These are phyloP conservation scores for Pseudococcus jackbeardsleyi DNA, from an alignment of 2,888 invertebrate species.

Conservation along the genomic window DNA sequence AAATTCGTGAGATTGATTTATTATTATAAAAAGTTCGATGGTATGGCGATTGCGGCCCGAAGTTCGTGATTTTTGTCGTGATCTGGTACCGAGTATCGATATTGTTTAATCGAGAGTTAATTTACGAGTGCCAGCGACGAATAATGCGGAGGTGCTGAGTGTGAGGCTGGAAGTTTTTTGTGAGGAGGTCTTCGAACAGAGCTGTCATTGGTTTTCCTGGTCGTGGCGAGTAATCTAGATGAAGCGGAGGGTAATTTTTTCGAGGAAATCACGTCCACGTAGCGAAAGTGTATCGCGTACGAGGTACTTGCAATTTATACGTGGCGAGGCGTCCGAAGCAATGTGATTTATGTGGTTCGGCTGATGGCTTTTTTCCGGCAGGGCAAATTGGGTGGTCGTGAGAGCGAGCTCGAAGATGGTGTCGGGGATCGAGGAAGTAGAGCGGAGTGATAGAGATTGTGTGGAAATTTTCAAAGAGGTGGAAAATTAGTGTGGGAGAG, in stretches of 20 bases:
- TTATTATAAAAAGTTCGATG: neutral
- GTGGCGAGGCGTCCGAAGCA: neutral
- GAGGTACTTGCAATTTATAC: neutral
- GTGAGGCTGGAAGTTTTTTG: neutral
- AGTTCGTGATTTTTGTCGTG: neutral
- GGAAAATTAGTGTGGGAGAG: neutral
- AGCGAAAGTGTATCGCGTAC: conserved; percentile 23
- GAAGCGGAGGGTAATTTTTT: neutral
- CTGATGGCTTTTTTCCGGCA: neutral
- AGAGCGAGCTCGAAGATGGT: neutral
- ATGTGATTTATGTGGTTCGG: conserved; percentile 4
- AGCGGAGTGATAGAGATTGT: neutral
- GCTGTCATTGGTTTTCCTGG: neutral
- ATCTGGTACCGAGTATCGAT: neutral
- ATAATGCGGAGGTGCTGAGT: neutral
- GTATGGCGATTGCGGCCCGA: neutral
- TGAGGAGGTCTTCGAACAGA: neutral
- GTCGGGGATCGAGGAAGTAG: neutral
- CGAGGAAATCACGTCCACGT: conserved; percentile 35
- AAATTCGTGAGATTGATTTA: conserved; percentile 33
- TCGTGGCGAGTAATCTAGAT: neutral
- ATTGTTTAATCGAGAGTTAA: neutral
- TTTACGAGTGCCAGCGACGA: neutral
- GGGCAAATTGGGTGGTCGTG: neutral
- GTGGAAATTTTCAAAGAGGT: neutral